Evolutionary conservation across 1,140 invertebrate species (phyloP).

Genomic region (Triops cancriformis): DNA sequence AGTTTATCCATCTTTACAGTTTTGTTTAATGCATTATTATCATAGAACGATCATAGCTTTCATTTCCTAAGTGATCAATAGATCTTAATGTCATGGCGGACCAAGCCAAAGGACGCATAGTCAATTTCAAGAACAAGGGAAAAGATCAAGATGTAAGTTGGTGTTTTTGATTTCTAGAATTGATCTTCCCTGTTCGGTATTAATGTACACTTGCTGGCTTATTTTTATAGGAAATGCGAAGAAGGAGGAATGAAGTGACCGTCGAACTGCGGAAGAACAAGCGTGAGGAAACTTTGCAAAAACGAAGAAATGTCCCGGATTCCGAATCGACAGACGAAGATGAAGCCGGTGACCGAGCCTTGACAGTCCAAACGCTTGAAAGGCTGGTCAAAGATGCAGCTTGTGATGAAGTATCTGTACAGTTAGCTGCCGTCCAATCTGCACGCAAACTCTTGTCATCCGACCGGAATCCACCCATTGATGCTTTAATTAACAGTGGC

Average conservation of each 20-base stretch:
- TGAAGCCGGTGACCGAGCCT: conserved; percentile 47
- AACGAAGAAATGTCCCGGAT: conserved; percentile 85
- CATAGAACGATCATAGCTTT: background rate
- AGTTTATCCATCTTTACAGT: too few relatives aligned
- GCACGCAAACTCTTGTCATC: conserved; percentile 90
- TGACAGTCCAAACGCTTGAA: conserved; percentile 54
- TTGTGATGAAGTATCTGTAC: conserved; percentile 55
- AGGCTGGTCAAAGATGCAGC: conserved; percentile 65
- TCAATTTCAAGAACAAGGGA: conserved; percentile 93
- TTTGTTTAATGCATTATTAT: background rate
- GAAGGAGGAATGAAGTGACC: conserved; percentile 87
- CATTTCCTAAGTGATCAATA: background rate
- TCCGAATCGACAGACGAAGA: conserved; percentile 55
- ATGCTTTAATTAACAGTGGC: conserved; percentile 84
- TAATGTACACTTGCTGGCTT: conserved; percentile 28
- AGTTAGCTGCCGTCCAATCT: conserved; percentile 73
- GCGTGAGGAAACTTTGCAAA: conserved; percentile 89
- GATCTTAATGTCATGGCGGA: conserved; percentile 24
- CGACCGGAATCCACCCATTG: conserved; percentile 97
- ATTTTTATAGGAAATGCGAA: conserved; percentile 78
- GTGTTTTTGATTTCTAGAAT: conserved; percentile 11
- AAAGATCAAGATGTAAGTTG: conserved; percentile 90
- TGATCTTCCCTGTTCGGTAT: too few relatives aligned
- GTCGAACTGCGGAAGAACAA: conserved; percentile 94
- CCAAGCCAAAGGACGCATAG: conserved; percentile 50